These are phyloP conservation scores for Halictus ligatus DNA, from an alignment of 2,888 invertebrate species.

Conservation along the genomic window DNA sequence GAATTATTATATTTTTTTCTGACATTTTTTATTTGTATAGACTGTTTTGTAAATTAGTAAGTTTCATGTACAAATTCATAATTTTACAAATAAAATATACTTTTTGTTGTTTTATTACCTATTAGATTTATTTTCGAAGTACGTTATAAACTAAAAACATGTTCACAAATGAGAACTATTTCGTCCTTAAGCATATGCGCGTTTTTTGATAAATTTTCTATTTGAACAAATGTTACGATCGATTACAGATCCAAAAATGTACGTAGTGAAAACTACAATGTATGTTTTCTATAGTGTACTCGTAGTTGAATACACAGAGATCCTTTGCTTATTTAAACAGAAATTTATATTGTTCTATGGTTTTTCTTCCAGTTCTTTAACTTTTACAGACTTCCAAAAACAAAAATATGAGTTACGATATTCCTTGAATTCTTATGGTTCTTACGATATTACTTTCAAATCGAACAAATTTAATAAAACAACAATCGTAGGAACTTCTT, in stretches of 20 bases:
- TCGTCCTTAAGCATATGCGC: neutral
- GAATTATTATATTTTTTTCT: neutral
- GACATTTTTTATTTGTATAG: neutral
- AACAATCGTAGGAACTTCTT: neutral
- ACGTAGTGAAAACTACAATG: slow-evolving; percentile 5
- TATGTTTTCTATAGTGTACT: slow-evolving; percentile 13
- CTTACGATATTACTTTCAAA: neutral
- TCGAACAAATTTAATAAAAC: neutral
- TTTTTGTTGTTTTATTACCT: neutral
- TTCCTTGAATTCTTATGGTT: neutral
- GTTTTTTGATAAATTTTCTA: slow-evolving; percentile 6
- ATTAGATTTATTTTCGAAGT: slow-evolving; percentile 4
- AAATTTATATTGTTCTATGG: neutral
- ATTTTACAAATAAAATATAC: neutral
- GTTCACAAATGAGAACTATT: neutral
- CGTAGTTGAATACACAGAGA: slow-evolving; percentile 11
- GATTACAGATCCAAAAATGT: neutral
- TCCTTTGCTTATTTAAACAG: neutral
- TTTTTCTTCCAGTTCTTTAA: neutral
- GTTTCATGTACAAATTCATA: neutral
- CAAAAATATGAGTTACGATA: neutral
- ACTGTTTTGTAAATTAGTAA: slow-evolving; percentile 13
- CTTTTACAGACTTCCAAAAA: neutral
- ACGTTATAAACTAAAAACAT: neutral
- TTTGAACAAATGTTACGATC: neutral